Base-by-base conservation (phyloP, 1,140 invertebrate species). In the Bombus confusus region DNA sequence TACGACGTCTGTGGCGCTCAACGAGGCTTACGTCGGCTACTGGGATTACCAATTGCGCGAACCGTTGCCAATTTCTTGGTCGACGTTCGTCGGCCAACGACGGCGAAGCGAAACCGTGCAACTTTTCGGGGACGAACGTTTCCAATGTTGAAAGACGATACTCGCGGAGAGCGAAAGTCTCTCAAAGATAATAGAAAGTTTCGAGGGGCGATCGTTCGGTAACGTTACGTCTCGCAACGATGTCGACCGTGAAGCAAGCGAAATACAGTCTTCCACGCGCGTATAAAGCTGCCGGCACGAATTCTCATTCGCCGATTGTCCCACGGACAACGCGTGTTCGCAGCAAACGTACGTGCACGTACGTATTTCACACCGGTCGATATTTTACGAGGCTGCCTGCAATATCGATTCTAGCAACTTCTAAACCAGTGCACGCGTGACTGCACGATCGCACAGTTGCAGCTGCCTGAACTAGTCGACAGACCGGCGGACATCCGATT, bases 361-460 rank as follows among this genome's bases (percentile, higher is more conserved):
- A 52, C 3, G 18, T 52, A 52, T 52, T 52, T n/a, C 47, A 28
- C 37, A 25, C 18, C 72, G 15, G 25, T 25, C 5, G 59, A 31
- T 62, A 64, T 22, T 64, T 64, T n/a, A 64, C n/a, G 3, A 43
- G 18, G 39, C 2, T 8, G 1, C 34, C 22, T 3, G 22, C 1
- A 39, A n/a, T 82, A 82, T 82, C 59, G 80, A 82, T 82, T 74
- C 10, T n/a, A 18, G 3, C 8, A 47, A 59, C 31, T 64, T 73
- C 41, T 9, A 9, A 25, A 37, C 59, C 47, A 52, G 47, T 5
- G 47, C 18, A 8, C 47, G 66, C 57, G 71, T 78, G 37, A n/a
- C 31, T 18, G 3, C 18, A 57, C 28, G 52, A 12, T 18, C 34
- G 34, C 47, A 52, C 22, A 52, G 47, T 52, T 52, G 47, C 47